Evolutionary conservation across 2,113 vertebrate genomes (phyloP), one percentile per base, ranked within the genome.

Genomic region (Brachirus orientalis): DNA sequence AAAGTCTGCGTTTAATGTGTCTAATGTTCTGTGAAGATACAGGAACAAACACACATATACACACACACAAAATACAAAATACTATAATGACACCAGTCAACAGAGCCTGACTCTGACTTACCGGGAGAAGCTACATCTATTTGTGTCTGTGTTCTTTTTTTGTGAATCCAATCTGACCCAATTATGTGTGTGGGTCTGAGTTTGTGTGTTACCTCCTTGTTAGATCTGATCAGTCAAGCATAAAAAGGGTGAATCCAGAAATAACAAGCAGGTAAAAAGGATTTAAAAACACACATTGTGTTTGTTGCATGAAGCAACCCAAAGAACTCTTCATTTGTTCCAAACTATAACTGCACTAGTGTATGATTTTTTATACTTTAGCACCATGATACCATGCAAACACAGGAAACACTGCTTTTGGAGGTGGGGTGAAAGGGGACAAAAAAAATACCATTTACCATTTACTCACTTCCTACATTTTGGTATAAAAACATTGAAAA

Each of bases 281-380:
- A 22, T 41, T 41, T 41, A 4, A 3, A 13, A 4, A 13, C 13
- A 41, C 1, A 40, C 22, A 5, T n/a, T 28, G 22, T 28, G 28
- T 28, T 28, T 28, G 28, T 28, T 28, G 28, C 28, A 28, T 40
- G 38, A 40, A 40, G 12, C 10, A 54, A 35, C 7, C 7, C 37
- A 16, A 61, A 35, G 51, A 10, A 63, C 46, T 40, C 22, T 61
- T 68, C 45, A 68, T 79, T 59, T 60, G 54, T 72, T 66, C 44
- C n/a, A 60, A 62, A 63, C 55, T 37, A 11, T 12, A 78, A 47
- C 19, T 38, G 41, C 44, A 22, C 51, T 44, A 62, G 43, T 70
- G 13, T 1, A 12, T 69, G 51, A 55, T 63, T 33, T 41, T 63
- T 12, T 86, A 22, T 17, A 56, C 68, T 65, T 67, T 59, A 50